Evolutionary conservation across 1,140 invertebrate species (phyloP).

Genomic region (Himalopsyche phryganea): DNA sequence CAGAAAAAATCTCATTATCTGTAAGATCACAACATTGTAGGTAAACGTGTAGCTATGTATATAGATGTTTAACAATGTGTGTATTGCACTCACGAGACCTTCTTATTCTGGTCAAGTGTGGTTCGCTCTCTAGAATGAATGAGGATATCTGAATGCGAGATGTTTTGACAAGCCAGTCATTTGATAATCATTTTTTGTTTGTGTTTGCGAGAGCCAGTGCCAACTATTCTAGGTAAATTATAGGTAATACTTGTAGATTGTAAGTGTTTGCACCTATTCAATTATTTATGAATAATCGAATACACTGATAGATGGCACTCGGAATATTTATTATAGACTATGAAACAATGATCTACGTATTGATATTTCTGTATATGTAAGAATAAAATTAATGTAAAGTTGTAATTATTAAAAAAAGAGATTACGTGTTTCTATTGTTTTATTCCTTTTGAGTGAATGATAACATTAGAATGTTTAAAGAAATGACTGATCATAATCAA

Average conservation of each 20-base stretch:
- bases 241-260: conserved; percentile 32
- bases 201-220: conserved; percentile 36
- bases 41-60: conserved; percentile 36
- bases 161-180: conserved; percentile 22
- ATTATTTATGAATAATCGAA: conserved; percentile 35
- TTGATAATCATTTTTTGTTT: conserved; percentile 33
- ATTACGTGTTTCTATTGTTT: conserved; percentile 23
- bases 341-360: conserved; percentile 33
- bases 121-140: conserved; percentile 34
- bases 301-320: conserved; percentile 35
- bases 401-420: conserved; percentile 32
- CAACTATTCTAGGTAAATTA: conserved; percentile 34
- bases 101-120: conserved; percentile 35
- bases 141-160: conserved; percentile 11
- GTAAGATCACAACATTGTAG: conserved; percentile 28
- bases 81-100: conserved; percentile 34
- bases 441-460: conserved; percentile 22
- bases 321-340: conserved; percentile 36
- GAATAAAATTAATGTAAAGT: conserved; percentile 31
- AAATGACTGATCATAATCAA: conserved; percentile 55
- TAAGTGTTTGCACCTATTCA: conserved; percentile 36
- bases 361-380: conserved; percentile 34
- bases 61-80: conserved; percentile 34
- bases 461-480: conserved; percentile 30
- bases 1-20: conserved; percentile 27